Conservation (phyloP, 2,797 vertebrate genomes). For the Sebastolobus altivelis region DNA sequence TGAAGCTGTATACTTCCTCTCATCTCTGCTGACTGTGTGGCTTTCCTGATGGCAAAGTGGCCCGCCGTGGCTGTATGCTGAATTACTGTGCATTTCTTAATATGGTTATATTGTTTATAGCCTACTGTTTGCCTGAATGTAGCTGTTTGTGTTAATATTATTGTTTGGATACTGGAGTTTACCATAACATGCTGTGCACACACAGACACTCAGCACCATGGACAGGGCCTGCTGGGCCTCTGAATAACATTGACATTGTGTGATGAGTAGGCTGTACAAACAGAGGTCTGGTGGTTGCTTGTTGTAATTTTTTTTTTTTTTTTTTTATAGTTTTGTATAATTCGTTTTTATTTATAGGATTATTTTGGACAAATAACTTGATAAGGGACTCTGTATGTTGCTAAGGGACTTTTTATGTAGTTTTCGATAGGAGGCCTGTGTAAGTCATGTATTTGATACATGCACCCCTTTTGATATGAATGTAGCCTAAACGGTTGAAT, state of each 20-base stretch:
- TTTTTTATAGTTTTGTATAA: background rate
- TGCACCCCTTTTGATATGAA: background rate
- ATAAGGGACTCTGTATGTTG: background rate
- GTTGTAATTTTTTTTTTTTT: background rate
- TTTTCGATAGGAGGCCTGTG: background rate
- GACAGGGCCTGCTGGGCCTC: background rate
- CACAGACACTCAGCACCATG: too few relatives aligned
- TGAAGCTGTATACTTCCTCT: background rate
- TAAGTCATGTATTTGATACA: background rate
- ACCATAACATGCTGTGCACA: background rate
- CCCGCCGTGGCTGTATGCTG: background rate
- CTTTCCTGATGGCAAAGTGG: background rate
- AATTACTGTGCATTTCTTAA: background rate
- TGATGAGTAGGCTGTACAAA: background rate
- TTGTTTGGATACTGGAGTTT: background rate
- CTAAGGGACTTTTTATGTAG: background rate
- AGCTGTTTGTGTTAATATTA: background rate
- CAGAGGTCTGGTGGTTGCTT: background rate
- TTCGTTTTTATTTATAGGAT: too few relatives aligned
- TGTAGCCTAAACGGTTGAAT: background rate
- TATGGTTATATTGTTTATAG: too few relatives aligned
- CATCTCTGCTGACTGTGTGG: background rate
- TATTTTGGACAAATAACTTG: background rate
- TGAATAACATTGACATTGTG: background rate
- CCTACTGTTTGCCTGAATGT: background rate